Conservation (phyloP, 1,140 invertebrate genomes). For the Telenomus remus region DNA sequence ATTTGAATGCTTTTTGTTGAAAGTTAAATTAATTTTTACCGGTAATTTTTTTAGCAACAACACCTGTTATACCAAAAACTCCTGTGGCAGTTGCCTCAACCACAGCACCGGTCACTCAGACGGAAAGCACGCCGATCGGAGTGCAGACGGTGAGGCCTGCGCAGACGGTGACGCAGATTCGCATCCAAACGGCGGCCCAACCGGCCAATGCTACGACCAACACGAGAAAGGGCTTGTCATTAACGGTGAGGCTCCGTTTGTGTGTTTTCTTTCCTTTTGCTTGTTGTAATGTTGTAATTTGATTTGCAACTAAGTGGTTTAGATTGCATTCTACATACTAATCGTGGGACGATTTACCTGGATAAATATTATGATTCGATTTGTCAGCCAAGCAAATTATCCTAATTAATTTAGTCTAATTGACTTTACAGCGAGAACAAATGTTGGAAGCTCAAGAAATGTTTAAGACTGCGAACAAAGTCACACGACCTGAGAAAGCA, state of each 20-base stretch:
- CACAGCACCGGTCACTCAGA: conserved; percentile 63
- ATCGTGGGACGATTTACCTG: too few relatives aligned
- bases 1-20: background rate
- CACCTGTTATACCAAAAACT: conserved; percentile 64
- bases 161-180: conserved; percentile 77
- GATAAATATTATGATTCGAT: conserved; percentile 1
- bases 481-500: conserved; percentile 96
- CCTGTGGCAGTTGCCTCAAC: conserved; percentile 66
- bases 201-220: conserved; percentile 77
- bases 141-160: conserved; percentile 73
- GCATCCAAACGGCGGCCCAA: conserved; percentile 75
- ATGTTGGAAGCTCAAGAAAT: conserved; percentile 98
- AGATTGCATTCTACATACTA: too few relatives aligned
- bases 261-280: conserved; percentile 13
- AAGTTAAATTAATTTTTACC: background rate
- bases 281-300: conserved; percentile 14
- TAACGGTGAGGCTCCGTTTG: conserved; percentile 80
- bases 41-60: conserved; percentile 60
- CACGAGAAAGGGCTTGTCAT: conserved; percentile 82
- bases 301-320: background rate
- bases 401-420: conserved; percentile 12
- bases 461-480: conserved; percentile 96
- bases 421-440: conserved; percentile 86
- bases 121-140: conserved; percentile 66
- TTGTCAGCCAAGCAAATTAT: background rate